These are phyloP conservation scores for Tetramorium alpestre DNA, from an alignment of 1,140 invertebrate species.

Conservation along the genomic window DNA sequence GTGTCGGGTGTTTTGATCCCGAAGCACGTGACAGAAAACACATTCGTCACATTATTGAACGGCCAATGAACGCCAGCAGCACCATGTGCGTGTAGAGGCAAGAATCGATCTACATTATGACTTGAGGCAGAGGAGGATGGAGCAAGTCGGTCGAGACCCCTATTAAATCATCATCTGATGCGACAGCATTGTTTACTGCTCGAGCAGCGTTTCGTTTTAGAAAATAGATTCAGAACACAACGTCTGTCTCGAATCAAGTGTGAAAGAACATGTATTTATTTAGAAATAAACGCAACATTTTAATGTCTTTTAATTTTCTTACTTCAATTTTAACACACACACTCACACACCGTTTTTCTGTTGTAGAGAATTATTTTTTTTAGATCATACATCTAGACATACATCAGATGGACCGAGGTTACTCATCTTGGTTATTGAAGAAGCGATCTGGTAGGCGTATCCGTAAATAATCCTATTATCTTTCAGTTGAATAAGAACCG, in stretches of 20 bases:
- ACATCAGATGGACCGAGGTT: neutral
- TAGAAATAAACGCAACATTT: neutral
- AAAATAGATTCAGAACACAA: constrained; percentile 33
- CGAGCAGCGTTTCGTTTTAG: constrained; percentile 22
- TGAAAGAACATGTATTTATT: neutral
- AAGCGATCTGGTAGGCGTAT: constrained; percentile 6
- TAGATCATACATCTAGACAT: neutral
- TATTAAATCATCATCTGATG: constrained; percentile 63
- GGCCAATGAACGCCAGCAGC: constrained; percentile 42
- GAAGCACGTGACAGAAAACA: constrained; percentile 44
- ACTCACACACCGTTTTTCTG: neutral
- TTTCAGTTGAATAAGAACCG: constrained; percentile 32
- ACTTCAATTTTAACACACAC: neutral
- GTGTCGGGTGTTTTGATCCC: constrained; percentile 62
- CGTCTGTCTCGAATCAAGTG: neutral
- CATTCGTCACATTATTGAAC: constrained; percentile 62
- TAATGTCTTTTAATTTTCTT: neutral
- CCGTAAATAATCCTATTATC: constrained; percentile 47
- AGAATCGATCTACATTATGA: constrained; percentile 63
- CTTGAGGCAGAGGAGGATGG: neutral
- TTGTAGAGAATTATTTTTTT: neutral
- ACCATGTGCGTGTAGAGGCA: neutral
- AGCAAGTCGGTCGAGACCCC: neutral
- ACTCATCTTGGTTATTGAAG: constrained; percentile 8
- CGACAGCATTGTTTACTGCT: constrained; percentile 23